Percentiles rank a stretch among this genome's conserved stretches.
phyloP scores from a whole-genome alignment of 2,797 vertebrate genomes.

The Tokudaia tokunoshimensis region DNA sequence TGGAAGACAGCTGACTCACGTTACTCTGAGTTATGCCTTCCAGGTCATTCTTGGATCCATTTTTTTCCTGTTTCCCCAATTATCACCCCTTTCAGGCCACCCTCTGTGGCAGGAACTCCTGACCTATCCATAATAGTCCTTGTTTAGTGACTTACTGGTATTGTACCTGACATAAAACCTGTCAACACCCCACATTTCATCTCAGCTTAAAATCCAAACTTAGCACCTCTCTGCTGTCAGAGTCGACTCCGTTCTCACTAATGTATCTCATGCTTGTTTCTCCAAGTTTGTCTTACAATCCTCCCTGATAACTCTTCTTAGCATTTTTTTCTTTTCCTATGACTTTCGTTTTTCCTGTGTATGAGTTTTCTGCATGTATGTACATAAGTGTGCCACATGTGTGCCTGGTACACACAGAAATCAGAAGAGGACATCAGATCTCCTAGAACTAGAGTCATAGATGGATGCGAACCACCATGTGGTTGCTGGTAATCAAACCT shows the following conservation, averaged over 20 bases:
- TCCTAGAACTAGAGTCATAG: not conserved
- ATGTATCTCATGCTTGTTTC: slow-evolving; percentile 15
- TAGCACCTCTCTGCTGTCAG: not conserved
- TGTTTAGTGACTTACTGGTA: not conserved
- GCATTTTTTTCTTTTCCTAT: not conserved
- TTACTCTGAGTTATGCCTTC: not conserved
- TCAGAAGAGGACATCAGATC: not conserved
- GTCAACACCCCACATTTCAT: not conserved
- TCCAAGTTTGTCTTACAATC: not conserved
- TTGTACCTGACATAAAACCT: not conserved
- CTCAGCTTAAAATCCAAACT: not conserved
- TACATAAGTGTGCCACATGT: not conserved
- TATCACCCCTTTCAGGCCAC: not conserved
- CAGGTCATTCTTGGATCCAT: not conserved
- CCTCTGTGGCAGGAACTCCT: not conserved
- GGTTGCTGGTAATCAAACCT: not conserved
- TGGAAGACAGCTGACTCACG: not conserved
- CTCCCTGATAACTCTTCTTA: not conserved
- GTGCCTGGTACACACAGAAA: not conserved
- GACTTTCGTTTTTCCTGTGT: not conserved
- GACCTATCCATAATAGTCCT: not conserved
- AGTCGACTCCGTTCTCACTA: not conserved
- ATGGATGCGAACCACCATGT: not conserved
- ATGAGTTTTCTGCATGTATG: not conserved
- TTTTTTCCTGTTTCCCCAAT: not conserved